Evolutionary conservation across 2,797 vertebrate genomes (phyloP).

Genomic region (Gambelia wislizenii): DNA sequence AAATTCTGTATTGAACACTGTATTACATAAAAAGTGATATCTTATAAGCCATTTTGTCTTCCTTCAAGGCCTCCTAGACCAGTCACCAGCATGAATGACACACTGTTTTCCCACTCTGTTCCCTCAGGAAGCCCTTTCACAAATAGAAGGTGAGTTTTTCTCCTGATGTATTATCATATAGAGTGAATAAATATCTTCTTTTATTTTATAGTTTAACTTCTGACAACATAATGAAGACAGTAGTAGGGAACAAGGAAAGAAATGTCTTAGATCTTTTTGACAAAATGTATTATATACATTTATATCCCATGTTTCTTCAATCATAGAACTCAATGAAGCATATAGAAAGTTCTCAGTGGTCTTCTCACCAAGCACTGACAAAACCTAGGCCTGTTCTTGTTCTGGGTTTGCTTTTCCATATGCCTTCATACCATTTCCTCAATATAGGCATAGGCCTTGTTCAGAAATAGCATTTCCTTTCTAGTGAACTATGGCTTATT

Average conservation of each 20-base stretch:
- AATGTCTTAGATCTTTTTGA: conserved; percentile 30
- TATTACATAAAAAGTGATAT: conserved; percentile 28
- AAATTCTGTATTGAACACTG: conserved; percentile 14
- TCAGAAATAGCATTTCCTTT: background rate
- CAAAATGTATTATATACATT: background rate
- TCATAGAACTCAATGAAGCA: background rate
- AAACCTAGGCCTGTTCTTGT: background rate
- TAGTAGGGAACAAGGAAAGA: conserved; percentile 26
- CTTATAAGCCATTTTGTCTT: conserved; percentile 40
- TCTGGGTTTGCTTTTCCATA: background rate
- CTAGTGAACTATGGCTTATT: background rate
- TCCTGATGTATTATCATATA: background rate
- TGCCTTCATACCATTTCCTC: background rate
- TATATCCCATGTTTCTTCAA: background rate
- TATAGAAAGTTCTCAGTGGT: background rate
- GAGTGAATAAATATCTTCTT: background rate
- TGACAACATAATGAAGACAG: background rate
- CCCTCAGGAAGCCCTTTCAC: conserved; percentile 98
- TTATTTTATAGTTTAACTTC: conserved; percentile 18
- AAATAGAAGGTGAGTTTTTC: conserved; percentile 92
- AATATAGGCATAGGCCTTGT: background rate
- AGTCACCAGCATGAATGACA: conserved; percentile 92
- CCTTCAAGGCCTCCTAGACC: conserved; percentile 94
- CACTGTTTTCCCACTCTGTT: conserved; percentile 94
- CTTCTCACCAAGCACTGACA: background rate